Percentiles rank a stretch among this genome's conserved stretches.
Evolutionary conservation across 2,888 invertebrate genomes (phyloP).

Genomic region (Rugalucina vietnamica): DNA sequence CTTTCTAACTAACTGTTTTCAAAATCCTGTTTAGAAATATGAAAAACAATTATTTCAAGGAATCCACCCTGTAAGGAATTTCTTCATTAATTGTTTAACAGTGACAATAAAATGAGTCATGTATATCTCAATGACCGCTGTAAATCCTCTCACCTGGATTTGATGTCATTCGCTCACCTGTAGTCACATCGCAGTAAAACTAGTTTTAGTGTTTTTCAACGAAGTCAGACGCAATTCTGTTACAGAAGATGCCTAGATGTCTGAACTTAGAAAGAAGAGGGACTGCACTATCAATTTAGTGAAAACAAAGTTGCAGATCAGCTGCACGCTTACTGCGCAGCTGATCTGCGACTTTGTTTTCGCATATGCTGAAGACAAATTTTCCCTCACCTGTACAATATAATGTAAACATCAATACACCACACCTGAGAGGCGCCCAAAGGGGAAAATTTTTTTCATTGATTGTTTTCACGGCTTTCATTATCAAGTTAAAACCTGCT

Average conservation of each 20-base stretch:
- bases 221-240: too few relatives aligned
- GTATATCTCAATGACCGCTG: neutral
- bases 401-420: slow-evolving; percentile 30
- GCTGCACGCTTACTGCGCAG: too few relatives aligned
- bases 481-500: neutral
- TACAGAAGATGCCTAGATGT: too few relatives aligned
- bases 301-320: too few relatives aligned
- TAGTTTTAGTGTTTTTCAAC: too few relatives aligned
- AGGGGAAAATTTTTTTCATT: slow-evolving; percentile 33
- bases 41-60: neutral
- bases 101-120: slow-evolving; percentile 4
- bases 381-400: slow-evolving; percentile 8
- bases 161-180: slow-evolving; percentile 13
- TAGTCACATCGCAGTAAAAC: too few relatives aligned
- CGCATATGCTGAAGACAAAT: too few relatives aligned
- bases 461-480: neutral
- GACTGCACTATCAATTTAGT: too few relatives aligned
- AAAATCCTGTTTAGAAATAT: neutral
- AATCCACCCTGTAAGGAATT: slow-evolving; percentile 8
- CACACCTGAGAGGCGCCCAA: slow-evolving; percentile 42
- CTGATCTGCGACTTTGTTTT: too few relatives aligned
- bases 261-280: too few relatives aligned
- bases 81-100: slow-evolving; percentile 6
- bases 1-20: neutral
- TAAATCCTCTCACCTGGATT: neutral